Evolutionary conservation across 2,113 vertebrate genomes (phyloP).

Genomic region (Fulica atra): DNA sequence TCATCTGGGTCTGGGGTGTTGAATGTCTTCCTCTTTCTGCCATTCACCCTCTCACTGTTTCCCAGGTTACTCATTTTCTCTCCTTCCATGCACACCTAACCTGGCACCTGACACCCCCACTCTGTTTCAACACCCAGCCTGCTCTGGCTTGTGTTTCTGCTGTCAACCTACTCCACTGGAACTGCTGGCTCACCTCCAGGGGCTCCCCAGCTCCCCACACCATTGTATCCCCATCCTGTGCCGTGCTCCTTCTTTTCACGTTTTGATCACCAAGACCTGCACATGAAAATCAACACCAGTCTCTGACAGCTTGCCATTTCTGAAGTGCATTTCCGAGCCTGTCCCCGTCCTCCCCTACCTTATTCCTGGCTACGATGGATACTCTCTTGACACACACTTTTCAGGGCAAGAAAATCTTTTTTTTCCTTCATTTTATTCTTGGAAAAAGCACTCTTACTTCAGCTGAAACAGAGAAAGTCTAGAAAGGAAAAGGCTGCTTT

Average conservation of each 20-base stretch:
- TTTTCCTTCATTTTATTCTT: background rate
- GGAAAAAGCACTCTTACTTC: background rate
- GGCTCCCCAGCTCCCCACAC: background rate
- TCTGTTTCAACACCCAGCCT: background rate
- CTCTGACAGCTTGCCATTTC: background rate
- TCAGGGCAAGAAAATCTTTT: background rate
- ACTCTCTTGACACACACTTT: background rate
- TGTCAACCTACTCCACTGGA: background rate
- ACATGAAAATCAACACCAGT: background rate
- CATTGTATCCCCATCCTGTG: no score
- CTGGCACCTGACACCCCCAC: background rate
- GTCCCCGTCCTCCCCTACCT: background rate
- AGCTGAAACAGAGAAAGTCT: background rate
- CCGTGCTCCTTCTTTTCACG: background rate
- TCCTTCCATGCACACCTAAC: background rate
- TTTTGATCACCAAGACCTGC: background rate
- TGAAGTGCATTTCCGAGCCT: background rate
- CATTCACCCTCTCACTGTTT: background rate
- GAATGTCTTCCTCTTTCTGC: rapidly evolving
- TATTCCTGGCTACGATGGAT: background rate
- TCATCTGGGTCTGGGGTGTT: background rate
- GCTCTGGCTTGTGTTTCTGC: background rate
- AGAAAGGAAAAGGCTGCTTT: background rate
- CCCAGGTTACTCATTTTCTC: background rate
- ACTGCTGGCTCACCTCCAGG: background rate